Evolutionary conservation across 2,113 vertebrate species (phyloP).

Genomic region (Pelmatolapia mariae): DNA sequence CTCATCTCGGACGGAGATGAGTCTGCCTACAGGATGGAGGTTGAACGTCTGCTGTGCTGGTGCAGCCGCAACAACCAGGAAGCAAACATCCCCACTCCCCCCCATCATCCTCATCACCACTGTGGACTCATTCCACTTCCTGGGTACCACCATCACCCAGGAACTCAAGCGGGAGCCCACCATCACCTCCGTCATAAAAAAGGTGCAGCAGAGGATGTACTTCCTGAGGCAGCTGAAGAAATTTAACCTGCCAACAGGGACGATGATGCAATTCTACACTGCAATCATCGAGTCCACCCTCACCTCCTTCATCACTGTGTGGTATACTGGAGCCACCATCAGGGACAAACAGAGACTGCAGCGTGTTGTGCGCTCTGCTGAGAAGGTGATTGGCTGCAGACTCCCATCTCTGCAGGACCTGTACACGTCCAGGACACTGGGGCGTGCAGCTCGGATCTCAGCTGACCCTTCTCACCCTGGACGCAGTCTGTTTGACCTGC

Average conservation of each 20-base stretch:
- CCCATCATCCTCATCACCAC: background rate
- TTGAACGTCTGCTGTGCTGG: accelerated
- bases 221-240: background rate
- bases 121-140: background rate
- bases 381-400: background rate
- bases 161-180: background rate
- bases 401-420: too few relatives aligned
- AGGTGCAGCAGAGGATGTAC: background rate
- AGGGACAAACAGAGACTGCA: background rate
- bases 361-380: accelerated
- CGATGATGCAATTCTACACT: background rate
- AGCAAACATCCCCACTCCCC: background rate
- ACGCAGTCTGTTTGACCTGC: background rate
- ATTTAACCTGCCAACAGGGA: background rate
- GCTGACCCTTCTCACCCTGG: background rate
- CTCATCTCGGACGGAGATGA: background rate
- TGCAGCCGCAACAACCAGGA: background rate
- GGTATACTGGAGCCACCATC: background rate
- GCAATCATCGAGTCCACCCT: background rate
- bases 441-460: accelerated
- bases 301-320: background rate
- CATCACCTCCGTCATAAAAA: background rate
- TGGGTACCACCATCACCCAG: background rate
- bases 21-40: background rate
- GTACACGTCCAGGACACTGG: background rate